These are phyloP conservation scores for Indicator maculatus DNA, from an alignment of 2,113 vertebrate genomes.

Conservation along the genomic window DNA sequence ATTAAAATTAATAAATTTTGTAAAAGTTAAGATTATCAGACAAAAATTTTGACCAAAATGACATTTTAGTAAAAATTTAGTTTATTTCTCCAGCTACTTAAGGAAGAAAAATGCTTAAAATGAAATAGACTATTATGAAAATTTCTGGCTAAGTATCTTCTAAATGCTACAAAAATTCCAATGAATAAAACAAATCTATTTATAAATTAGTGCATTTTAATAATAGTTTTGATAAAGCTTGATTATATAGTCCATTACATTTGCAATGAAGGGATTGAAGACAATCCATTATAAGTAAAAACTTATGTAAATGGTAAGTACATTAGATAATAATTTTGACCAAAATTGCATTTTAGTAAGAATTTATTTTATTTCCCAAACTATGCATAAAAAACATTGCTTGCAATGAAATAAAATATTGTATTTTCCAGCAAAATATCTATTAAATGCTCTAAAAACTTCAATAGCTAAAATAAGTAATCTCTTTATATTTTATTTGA, in stretches of 20 bases:
- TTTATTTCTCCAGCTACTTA: not conserved
- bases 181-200: not conserved
- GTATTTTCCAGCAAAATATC: too few species aligned
- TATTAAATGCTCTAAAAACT: too few species aligned
- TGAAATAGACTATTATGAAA: not conserved
- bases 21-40: not conserved
- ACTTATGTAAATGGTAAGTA: too few species aligned
- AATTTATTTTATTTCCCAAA: too few species aligned
- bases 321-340: too few species aligned
- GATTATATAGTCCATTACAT: not conserved
- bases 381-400: too few species aligned
- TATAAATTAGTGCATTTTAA: not conserved
- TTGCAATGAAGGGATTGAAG: too few species aligned
- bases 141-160: not conserved
- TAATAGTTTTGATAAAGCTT: not conserved
- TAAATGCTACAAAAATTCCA: not conserved
- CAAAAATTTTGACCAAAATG: not conserved
- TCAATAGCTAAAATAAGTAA: too few species aligned
- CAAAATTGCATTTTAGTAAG: too few species aligned
- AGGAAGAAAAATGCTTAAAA: not conserved
- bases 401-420: too few species aligned
- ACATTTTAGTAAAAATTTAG: not conserved
- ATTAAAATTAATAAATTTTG: not conserved
- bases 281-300: too few species aligned
- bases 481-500: too few species aligned